Percentiles rank a stretch among this genome's conserved stretches.
phyloP scores from a whole-genome alignment of 1,140 invertebrate species.

The Rhagoletis zephyria region DNA sequence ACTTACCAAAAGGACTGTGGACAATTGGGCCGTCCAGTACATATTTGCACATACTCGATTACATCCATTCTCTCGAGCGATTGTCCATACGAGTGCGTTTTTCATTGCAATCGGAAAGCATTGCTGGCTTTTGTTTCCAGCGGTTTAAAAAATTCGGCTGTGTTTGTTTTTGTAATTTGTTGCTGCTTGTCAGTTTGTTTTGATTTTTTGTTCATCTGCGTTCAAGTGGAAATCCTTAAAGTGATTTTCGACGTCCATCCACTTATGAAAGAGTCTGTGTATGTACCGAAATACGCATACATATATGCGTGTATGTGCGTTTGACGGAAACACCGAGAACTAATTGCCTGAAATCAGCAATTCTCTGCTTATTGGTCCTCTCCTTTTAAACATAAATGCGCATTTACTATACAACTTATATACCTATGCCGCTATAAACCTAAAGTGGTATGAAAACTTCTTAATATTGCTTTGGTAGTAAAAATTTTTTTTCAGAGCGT shows the following conservation, averaged over 20 bases:
- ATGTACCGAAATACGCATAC: neutral
- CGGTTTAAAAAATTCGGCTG: neutral
- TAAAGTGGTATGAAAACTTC: too few species aligned
- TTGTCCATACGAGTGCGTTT: neutral
- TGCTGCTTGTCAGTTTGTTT: conserved; percentile 11
- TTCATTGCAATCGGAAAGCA: conserved; percentile 15
- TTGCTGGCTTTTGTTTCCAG: conserved; percentile 24
- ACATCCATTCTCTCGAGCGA: conserved; percentile 3
- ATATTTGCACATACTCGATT: neutral
- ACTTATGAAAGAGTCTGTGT: neutral
- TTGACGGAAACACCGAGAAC: too few species aligned
- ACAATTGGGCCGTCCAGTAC: neutral
- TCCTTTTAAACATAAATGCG: too few species aligned
- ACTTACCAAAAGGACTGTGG: conserved; percentile 10
- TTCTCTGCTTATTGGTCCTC: too few species aligned
- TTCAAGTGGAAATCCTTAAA: conserved; percentile 45
- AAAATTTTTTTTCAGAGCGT: too few species aligned
- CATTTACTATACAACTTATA: too few species aligned
- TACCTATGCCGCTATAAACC: too few species aligned
- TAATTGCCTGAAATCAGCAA: too few species aligned
- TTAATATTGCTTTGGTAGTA: too few species aligned
- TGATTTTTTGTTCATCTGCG: conserved; percentile 38
- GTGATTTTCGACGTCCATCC: neutral
- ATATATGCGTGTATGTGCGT: neutral
- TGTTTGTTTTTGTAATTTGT: conserved; percentile 1